phyloP scores from a whole-genome alignment of 2,888 invertebrate genomes.

The Hemistola chrysoprasaria region DNA sequence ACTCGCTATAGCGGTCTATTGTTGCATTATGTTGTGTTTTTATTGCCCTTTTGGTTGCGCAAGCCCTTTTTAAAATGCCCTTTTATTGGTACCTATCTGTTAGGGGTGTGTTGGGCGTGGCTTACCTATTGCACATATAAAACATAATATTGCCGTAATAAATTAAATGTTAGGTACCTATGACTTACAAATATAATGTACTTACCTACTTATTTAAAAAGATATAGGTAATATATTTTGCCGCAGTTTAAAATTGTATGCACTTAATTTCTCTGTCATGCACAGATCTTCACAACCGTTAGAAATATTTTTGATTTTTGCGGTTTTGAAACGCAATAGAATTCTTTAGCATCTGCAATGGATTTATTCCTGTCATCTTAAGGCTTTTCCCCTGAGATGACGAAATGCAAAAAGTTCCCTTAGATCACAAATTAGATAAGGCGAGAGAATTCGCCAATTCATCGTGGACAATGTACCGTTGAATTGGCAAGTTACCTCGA shows the following conservation, averaged over 20 bases:
- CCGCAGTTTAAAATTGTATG: too few relatives aligned
- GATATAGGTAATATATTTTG: too few relatives aligned
- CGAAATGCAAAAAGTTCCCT: conserved; percentile 14
- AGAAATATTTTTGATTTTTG: not conserved
- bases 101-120: conserved; percentile 15
- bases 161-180: too few relatives aligned
- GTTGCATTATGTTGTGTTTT: conserved; percentile 3
- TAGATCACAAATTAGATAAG: conserved; percentile 27
- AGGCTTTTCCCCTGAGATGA: conserved; percentile 17
- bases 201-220: too few relatives aligned
- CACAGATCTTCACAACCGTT: too few relatives aligned
- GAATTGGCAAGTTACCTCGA: conserved; percentile 36
- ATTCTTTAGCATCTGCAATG: conserved; percentile 4
- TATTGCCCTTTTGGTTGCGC: conserved; percentile 15
- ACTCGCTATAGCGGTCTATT: too few relatives aligned
- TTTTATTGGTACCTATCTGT: not conserved
- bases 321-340: not conserved
- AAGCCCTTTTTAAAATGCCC: conserved; percentile 13
- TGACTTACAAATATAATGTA: too few relatives aligned
- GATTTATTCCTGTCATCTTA: conserved; percentile 1
- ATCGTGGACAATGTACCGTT: conserved; percentile 33
- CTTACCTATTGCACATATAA: conserved; percentile 16
- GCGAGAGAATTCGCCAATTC: conserved; percentile 25
- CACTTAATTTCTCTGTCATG: too few relatives aligned
- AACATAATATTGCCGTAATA: too few relatives aligned